These are phyloP conservation scores for Henicopernis longicauda DNA, from an alignment of 2,113 vertebrate genomes.

Conservation along the genomic window DNA sequence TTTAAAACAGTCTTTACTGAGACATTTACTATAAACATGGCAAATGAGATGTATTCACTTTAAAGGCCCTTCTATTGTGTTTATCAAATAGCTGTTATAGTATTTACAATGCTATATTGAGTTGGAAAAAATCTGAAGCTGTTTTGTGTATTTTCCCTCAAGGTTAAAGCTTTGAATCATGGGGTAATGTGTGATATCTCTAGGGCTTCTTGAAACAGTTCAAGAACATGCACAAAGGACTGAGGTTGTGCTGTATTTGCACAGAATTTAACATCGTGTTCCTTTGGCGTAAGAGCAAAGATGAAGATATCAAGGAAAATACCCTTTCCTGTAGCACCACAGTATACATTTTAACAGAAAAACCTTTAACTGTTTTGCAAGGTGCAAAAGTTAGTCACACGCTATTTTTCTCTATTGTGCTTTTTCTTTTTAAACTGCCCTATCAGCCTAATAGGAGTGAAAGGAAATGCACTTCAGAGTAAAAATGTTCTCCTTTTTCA, in stretches of 20 bases:
- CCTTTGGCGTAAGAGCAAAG: slow-evolving; percentile 46
- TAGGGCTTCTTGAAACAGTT: slow-evolving; percentile 65
- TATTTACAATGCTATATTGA: slow-evolving; percentile 36
- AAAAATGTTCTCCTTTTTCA: not conserved
- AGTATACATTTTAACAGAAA: not conserved
- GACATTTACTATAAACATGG: slow-evolving; percentile 26
- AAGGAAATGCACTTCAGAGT: not conserved
- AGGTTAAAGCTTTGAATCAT: slow-evolving; percentile 69
- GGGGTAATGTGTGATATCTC: slow-evolving; percentile 61
- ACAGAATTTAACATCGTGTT: slow-evolving; percentile 56
- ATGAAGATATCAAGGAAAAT: slow-evolving; percentile 13
- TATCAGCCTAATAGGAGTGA: not conserved
- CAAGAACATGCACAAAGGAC: slow-evolving; percentile 54
- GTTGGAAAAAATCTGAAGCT: slow-evolving; percentile 45
- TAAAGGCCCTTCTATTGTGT: slow-evolving; percentile 30
- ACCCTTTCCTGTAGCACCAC: not conserved
- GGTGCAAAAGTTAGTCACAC: not conserved
- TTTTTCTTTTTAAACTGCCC: not conserved
- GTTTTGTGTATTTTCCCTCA: slow-evolving; percentile 61
- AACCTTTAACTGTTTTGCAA: not conserved
- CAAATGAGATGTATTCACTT: not conserved
- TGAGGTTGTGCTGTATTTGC: slow-evolving; percentile 49
- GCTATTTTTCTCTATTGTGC: not conserved
- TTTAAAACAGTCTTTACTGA: slow-evolving; percentile 23
- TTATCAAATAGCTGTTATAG: slow-evolving; percentile 46